Conservation (phyloP, 2,888 invertebrate species). For the Malthinus flaveolus region DNA sequence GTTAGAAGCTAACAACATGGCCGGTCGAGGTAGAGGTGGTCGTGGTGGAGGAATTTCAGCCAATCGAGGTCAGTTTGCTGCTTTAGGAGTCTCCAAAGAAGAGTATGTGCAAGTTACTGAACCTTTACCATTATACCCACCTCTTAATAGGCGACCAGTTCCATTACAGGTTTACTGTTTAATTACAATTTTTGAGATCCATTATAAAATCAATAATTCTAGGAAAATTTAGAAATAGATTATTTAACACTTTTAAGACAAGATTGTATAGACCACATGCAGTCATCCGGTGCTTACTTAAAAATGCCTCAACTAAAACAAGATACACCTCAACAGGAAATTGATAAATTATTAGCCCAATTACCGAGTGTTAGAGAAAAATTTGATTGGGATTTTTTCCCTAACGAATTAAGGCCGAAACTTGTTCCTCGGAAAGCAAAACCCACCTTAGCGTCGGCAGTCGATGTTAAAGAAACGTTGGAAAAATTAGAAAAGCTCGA, state of each 20-base stretch:
- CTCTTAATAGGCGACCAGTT: conserved; percentile 48
- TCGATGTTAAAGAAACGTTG: conserved; percentile 33
- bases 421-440: conserved; percentile 49
- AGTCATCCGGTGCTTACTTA: conserved; percentile 67
- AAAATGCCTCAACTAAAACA: conserved; percentile 57
- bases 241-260: conserved; percentile 74
- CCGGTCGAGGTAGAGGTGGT: conserved; percentile 58
- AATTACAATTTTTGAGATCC: too few species aligned
- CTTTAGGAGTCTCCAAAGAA: conserved; percentile 60
- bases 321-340: conserved; percentile 60
- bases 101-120: conserved; percentile 55
- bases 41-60: conserved; percentile 47
- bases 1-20: conserved; percentile 46
- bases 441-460: conserved; percentile 39
- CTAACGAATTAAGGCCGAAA: conserved; percentile 64
- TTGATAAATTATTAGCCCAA: conserved; percentile 61
- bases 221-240: conserved; percentile 59
- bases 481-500: conserved; percentile 66
- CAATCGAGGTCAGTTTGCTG: conserved; percentile 62
- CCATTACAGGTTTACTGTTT: conserved; percentile 34
- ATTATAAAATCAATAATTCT: conserved; percentile 22
- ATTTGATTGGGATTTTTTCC: conserved; percentile 66
- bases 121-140: conserved; percentile 51
- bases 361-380: conserved; percentile 53
- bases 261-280: conserved; percentile 71